Evolutionary conservation across 2,113 vertebrate species (phyloP), one percentile per base, ranked within the genome.

Genomic region (Spilogale gracilis): DNA sequence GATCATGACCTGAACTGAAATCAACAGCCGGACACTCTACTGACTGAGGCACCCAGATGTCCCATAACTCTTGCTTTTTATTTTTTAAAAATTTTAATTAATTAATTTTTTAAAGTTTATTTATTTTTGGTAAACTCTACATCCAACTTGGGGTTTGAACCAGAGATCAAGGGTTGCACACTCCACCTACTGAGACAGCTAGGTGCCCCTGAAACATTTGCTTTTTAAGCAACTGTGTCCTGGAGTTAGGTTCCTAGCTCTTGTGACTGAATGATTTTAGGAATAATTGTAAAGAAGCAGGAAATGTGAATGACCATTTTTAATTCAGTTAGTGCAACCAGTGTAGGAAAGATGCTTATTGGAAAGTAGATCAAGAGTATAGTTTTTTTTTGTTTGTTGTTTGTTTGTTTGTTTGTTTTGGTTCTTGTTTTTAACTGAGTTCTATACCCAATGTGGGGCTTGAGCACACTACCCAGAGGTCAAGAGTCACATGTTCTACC

Each of bases 211-310:
- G 16, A 43, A 87, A 30, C 2, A 38, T 96, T 93, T 93, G 74
- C 21, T 88, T 93, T 93, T 90, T 73, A 97, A 85, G 80, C 16
- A 23, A 8, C 9, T 92, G 58, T 92, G 16, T 93, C 58, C 10
- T 89, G 32, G 52, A 86, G 58, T 11, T 94, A 71, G 23, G 18
- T 79, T 82, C 86, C 54, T 87, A 67, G 32, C 52, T 21, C 43
- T n/a, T 80, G 8, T 93, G 43, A 76, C 9, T 60, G 60, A 38
- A 21, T 82, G 58, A 67, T 94, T 93, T 89, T 81, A 94, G 56
- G 27, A 90, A 67, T 88, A 93, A 65, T 74, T 93, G 25, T 9
- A 93, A 78, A 90, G 84, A 60, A 84, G 17, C 27, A 93, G 27
- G 21, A 88, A 91, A 79, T 74, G 23, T 32, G 23, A n/a, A 23